phyloP scores from a whole-genome alignment of 2,888 invertebrate species.

The Coecobrya sp. region DNA sequence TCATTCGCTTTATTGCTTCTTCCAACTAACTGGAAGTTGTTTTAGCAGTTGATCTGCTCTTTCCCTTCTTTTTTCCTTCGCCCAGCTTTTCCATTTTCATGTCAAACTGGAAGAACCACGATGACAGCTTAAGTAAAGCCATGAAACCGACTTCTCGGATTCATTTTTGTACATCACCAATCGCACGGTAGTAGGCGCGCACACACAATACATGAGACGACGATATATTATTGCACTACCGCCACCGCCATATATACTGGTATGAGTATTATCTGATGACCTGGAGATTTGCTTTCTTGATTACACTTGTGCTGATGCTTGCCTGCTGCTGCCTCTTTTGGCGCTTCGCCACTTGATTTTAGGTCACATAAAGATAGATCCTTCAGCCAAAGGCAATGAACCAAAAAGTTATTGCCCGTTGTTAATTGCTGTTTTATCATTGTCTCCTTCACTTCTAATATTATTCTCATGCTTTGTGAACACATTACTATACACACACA shows the following conservation, averaged over 20 bases:
- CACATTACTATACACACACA: neutral
- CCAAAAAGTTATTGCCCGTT: slow-evolving; percentile 76
- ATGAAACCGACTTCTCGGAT: slow-evolving; percentile 59
- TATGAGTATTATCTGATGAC: slow-evolving; percentile 66
- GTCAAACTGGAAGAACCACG: slow-evolving; percentile 54
- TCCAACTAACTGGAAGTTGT: slow-evolving; percentile 55
- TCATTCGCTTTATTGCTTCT: slow-evolving; percentile 73
- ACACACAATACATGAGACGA: neutral
- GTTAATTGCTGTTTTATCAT: slow-evolving; percentile 79
- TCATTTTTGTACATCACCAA: slow-evolving; percentile 50
- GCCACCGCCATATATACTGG: neutral
- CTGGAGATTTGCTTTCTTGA: slow-evolving; percentile 76
- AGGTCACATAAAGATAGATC: slow-evolving; percentile 74
- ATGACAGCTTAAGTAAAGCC: slow-evolving; percentile 75
- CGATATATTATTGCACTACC: slow-evolving; percentile 11
- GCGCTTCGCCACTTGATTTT: slow-evolving; percentile 76
- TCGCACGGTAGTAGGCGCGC: slow-evolving; percentile 18
- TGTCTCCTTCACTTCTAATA: slow-evolving; percentile 72
- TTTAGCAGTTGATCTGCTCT: slow-evolving; percentile 64
- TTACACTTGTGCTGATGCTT: slow-evolving; percentile 61
- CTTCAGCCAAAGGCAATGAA: slow-evolving; percentile 75
- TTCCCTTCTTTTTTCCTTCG: neutral
- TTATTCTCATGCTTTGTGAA: slow-evolving; percentile 50
- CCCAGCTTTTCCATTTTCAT: slow-evolving; percentile 42
- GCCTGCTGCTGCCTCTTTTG: slow-evolving; percentile 71